Percentiles rank a stretch among this genome's conserved stretches.
Evolutionary conservation across 2,113 vertebrate genomes (phyloP).

Genomic region (Ctenodactylus gundi): DNA sequence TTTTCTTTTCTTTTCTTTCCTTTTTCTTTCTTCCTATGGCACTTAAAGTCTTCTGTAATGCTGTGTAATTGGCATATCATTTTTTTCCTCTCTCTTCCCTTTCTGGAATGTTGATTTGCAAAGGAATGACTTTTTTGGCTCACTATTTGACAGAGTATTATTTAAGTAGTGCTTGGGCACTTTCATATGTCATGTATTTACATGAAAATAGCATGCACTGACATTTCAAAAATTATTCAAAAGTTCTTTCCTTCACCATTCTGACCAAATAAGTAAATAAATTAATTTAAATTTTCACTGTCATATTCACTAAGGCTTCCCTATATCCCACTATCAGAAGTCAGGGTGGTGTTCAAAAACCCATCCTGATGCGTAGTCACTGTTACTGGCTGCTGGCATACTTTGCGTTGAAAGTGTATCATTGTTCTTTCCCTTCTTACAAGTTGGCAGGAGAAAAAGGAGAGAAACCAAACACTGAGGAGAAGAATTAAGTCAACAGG

Average conservation of each 20-base stretch:
- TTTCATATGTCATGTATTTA: conserved; percentile 63
- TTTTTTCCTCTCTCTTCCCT: neutral
- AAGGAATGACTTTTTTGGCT: neutral
- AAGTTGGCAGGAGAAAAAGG: neutral
- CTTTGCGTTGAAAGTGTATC: neutral
- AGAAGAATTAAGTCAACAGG: neutral
- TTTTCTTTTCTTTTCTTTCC: neutral
- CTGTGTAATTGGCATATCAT: neutral
- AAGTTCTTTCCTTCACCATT: conserved; percentile 73
- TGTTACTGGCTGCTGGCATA: no score
- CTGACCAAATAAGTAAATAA: neutral
- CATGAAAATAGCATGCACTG: conserved; percentile 75
- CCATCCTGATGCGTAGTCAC: no score
- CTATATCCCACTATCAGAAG: neutral
- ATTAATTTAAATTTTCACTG: neutral
- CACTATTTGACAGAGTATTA: neutral
- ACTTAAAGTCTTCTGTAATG: neutral
- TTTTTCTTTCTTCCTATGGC: neutral
- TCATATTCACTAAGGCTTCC: neutral
- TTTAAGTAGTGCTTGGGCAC: neutral
- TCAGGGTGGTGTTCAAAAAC: neutral
- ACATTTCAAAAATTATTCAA: conserved; percentile 80
- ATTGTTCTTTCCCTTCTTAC: neutral
- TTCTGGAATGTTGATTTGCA: neutral
- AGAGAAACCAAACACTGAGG: neutral